Percentiles rank a stretch among this genome's conserved stretches.
phyloP scores from a whole-genome alignment of 2,113 vertebrate genomes.

The Apteryx owenii region DNA sequence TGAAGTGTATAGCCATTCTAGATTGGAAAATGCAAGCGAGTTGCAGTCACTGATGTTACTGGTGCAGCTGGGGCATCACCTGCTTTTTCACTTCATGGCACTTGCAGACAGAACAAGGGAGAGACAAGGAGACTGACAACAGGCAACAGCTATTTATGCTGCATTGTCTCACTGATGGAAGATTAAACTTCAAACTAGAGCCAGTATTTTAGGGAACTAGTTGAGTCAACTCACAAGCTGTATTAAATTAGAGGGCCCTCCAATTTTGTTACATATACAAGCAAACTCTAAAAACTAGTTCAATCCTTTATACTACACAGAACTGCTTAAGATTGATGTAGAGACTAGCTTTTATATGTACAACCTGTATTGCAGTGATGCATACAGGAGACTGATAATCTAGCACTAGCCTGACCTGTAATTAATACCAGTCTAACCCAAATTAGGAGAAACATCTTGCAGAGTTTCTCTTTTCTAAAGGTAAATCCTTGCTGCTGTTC shows the following conservation, averaged over 20 bases:
- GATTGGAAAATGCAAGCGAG: neutral
- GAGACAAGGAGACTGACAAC: fast-evolving
- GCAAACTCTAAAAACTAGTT: neutral
- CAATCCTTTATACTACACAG: neutral
- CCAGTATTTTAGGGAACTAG: neutral
- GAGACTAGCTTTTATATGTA: neutral
- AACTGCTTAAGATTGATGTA: neutral
- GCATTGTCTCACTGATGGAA: neutral
- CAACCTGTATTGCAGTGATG: fast-evolving
- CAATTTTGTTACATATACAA: fast-evolving
- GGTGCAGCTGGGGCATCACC: neutral
- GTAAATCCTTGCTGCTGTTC: neutral
- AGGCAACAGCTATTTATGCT: fast-evolving
- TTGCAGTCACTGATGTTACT: neutral
- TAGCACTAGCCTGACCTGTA: neutral
- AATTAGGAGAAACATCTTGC: neutral
- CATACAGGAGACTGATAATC: neutral
- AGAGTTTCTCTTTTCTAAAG: neutral
- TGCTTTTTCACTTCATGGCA: neutral
- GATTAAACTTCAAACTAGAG: neutral
- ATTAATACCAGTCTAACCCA: neutral
- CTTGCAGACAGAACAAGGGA: neutral
- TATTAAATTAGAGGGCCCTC: fast-evolving
- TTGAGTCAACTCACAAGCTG: fast-evolving
- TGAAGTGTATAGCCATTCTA: fast-evolving